Conservation (phyloP, 2,797 vertebrate genomes). For the Rhinophrynus dorsalis region DNA sequence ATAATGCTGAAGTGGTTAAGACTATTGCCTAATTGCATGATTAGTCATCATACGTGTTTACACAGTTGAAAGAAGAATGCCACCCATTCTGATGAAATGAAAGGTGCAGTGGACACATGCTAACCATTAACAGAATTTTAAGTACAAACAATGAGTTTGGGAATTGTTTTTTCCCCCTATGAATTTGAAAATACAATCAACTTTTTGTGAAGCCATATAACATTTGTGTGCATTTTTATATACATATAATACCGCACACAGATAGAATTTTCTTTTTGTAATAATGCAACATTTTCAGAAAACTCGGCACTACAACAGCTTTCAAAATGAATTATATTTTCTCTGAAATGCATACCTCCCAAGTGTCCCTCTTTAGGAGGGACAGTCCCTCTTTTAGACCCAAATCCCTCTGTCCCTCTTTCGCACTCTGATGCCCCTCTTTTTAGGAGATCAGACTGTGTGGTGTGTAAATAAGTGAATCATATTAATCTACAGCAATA, state of each 20-base stretch:
- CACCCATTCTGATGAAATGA: slow-evolving; percentile 12
- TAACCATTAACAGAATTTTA: neutral
- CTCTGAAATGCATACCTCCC: neutral
- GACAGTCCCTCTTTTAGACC: too few species aligned
- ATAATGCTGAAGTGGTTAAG: neutral
- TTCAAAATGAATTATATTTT: neutral
- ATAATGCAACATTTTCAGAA: neutral
- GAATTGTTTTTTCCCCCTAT: neutral
- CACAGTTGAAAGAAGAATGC: neutral
- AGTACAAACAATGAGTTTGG: neutral
- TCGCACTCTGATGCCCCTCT: too few species aligned
- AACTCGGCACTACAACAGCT: neutral
- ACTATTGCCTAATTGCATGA: slow-evolving; percentile 4
- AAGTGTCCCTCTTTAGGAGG: too few species aligned
- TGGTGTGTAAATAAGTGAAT: too few species aligned
- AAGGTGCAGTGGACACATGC: slow-evolving; percentile 4
- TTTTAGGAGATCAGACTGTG: too few species aligned
- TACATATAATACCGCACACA: neutral
- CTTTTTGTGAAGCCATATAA: neutral
- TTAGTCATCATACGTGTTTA: neutral
- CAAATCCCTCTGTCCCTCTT: too few species aligned
- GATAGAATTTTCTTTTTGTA: neutral
- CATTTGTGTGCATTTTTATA: neutral
- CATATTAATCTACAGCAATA: too few species aligned
- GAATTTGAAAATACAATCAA: neutral